Conservation (phyloP, 2,113 vertebrate genomes). For the Oceanodroma tethys region DNA sequence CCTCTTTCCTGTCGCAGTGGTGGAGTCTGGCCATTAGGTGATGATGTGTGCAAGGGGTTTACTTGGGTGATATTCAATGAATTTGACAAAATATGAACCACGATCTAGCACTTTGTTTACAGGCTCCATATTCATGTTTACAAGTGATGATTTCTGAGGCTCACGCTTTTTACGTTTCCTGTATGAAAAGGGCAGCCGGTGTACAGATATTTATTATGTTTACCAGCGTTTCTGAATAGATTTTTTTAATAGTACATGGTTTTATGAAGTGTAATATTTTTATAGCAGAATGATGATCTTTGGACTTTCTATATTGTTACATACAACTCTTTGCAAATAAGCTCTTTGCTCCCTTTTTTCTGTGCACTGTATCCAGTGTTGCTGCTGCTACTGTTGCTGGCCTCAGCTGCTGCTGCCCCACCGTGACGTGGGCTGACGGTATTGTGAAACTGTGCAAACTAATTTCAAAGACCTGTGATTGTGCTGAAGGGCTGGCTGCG, state of each 20-base stretch:
- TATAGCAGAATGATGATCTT: conserved; percentile 55
- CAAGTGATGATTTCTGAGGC: conserved; percentile 2
- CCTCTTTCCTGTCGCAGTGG: not conserved
- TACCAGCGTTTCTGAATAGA: conserved; percentile 67
- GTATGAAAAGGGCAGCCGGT: conserved; percentile 34
- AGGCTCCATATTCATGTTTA: conserved; percentile 39
- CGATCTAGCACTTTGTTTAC: conserved; percentile 39
- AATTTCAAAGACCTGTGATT: conserved; percentile 17
- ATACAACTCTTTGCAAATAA: not conserved
- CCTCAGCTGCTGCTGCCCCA: not conserved
- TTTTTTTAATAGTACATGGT: conserved; percentile 74
- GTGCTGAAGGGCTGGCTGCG: not conserved
- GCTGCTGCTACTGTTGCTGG: conserved; percentile 28
- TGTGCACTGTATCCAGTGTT: not conserved
- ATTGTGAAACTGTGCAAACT: not conserved
- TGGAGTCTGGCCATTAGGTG: not conserved
- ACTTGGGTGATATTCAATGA: not conserved
- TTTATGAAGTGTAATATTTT: conserved; percentile 75
- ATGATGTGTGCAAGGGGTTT: not conserved
- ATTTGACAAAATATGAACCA: not conserved
- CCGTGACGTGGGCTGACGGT: rapidly evolving
- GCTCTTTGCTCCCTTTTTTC: not conserved
- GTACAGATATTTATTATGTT: conserved; percentile 72
- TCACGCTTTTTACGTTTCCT: not conserved
- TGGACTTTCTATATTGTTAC: conserved; percentile 56